phyloP scores from a whole-genome alignment of 2,113 vertebrate species.

The Petrocephalus microphthalmus region DNA sequence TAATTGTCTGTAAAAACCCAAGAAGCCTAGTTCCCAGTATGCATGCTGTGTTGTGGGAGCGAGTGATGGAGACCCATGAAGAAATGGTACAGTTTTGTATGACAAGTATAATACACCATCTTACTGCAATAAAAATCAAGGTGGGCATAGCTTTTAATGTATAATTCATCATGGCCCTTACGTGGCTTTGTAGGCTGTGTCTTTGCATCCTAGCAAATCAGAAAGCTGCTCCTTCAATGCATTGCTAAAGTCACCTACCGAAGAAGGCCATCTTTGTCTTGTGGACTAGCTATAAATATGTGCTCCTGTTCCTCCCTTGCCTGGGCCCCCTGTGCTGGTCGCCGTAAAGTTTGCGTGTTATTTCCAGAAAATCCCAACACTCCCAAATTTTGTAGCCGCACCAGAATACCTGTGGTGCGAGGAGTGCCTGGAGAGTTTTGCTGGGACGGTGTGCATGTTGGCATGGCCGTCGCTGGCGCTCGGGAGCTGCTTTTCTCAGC shows the following conservation, averaged over 20 bases:
- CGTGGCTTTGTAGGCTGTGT: background rate
- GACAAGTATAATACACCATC: background rate
- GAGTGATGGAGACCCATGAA: background rate
- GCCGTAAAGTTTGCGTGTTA: background rate
- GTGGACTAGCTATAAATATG: background rate
- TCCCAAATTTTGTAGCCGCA: background rate
- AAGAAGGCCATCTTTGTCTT: background rate
- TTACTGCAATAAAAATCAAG: background rate
- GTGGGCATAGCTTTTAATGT: background rate
- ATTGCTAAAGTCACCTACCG: background rate
- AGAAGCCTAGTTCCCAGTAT: background rate
- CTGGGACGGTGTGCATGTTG: background rate
- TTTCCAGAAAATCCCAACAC: background rate
- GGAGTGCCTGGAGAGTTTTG: background rate
- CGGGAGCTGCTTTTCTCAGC: background rate
- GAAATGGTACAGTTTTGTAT: background rate
- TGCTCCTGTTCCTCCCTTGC: background rate
- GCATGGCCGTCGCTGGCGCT: background rate
- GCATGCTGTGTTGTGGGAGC: background rate
- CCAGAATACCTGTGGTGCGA: background rate
- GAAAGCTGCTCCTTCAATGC: background rate
- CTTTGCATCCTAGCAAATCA: background rate
- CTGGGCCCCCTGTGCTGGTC: background rate
- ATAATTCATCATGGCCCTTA: background rate
- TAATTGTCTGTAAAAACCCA: background rate